phyloP scores from a whole-genome alignment of 2,113 vertebrate species.

The Hymenochirus boettgeri region DNA sequence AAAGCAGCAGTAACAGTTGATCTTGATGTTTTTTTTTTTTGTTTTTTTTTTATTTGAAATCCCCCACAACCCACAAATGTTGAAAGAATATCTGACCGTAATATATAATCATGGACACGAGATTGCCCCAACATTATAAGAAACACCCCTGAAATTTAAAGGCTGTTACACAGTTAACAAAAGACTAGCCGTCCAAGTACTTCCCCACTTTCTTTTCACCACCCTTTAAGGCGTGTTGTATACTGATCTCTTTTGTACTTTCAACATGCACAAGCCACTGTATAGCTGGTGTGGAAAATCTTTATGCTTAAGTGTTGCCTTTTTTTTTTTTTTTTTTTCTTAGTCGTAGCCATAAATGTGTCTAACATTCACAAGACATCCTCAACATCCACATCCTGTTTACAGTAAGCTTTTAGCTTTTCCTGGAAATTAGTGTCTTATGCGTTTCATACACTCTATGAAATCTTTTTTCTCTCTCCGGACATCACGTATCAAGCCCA shows the following conservation, averaged over 20 bases:
- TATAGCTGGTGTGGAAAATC: constrained; percentile 4
- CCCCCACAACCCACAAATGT: too few relatives aligned
- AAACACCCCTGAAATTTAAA: not conserved
- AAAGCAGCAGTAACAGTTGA: too few relatives aligned
- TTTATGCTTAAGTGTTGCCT: not conserved
- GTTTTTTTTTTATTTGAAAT: too few relatives aligned
- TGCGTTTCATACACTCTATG: not conserved
- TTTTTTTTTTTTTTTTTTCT: not conserved
- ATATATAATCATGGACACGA: too few relatives aligned
- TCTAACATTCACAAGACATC: too few relatives aligned
- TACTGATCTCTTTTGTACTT: not conserved
- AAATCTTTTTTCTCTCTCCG: not conserved
- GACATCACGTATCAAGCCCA: not conserved
- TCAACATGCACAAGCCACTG: constrained; percentile 5
- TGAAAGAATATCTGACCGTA: too few relatives aligned
- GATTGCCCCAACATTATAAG: too few relatives aligned
- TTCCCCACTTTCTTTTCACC: not conserved
- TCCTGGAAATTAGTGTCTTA: not conserved
- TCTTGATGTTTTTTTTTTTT: too few relatives aligned
- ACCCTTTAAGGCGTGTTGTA: not conserved
- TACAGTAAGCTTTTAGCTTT: too few relatives aligned
- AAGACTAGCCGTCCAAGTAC: not conserved
- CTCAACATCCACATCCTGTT: too few relatives aligned
- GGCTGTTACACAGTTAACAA: not conserved
- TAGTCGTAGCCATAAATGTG: not conserved